These are phyloP conservation scores for Neocloeon triangulifer DNA, from an alignment of 1,140 invertebrate species.

Conservation along the genomic window DNA sequence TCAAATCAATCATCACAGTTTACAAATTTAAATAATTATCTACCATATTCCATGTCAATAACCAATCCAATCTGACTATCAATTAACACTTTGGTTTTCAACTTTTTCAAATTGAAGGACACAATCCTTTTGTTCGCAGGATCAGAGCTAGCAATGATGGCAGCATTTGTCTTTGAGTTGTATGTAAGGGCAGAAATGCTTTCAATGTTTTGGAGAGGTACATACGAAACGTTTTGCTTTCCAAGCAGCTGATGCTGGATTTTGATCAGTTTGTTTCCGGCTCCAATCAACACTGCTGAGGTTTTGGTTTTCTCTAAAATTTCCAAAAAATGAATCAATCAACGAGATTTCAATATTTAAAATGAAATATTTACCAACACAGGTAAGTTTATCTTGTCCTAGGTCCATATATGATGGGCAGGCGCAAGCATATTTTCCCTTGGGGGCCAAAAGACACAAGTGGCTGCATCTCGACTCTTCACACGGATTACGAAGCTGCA, in stretches of 20 bases:
- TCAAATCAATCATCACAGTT: neutral
- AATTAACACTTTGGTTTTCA: conserved; percentile 15
- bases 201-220: conserved; percentile 7
- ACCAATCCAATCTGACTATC: conserved; percentile 24
- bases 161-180: conserved; percentile 11
- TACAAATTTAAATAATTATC: no score
- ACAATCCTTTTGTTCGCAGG: conserved; percentile 14
- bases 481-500: conserved; percentile 41
- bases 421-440: conserved; percentile 36
- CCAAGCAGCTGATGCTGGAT: conserved; percentile 18
- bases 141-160: no score
- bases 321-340: no score
- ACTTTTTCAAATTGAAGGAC: conserved; percentile 2
- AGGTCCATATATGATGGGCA: conserved; percentile 51
- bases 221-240: conserved; percentile 12
- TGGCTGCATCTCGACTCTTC: conserved; percentile 39
- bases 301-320: conserved; percentile 4
- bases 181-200: conserved; percentile 12
- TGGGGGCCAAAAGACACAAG: conserved; percentile 50
- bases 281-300: conserved; percentile 12
- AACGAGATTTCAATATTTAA: no score
- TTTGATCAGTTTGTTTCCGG: conserved; percentile 13
- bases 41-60: conserved; percentile 35
- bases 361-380: conserved; percentile 23
- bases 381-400: conserved; percentile 22